These are phyloP conservation scores for Apeira syringaria DNA, from an alignment of 2,888 invertebrate species.

Conservation along the genomic window DNA sequence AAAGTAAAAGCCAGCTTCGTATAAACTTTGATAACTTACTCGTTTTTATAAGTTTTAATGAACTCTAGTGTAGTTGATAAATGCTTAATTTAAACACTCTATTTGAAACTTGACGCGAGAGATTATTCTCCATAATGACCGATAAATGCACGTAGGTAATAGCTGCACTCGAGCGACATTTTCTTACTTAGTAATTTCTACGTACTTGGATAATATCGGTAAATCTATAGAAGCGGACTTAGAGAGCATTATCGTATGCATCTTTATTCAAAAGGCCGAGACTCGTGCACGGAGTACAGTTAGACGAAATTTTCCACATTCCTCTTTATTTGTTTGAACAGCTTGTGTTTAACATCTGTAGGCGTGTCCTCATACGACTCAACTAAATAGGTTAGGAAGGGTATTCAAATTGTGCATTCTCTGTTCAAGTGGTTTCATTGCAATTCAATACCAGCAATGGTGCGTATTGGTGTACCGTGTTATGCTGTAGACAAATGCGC, in stretches of 20 bases:
- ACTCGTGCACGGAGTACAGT: slow-evolving; percentile 53
- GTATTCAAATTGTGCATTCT: slow-evolving; percentile 7
- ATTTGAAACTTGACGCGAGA: slow-evolving; percentile 27
- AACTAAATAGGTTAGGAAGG: neutral
- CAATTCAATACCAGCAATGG: neutral
- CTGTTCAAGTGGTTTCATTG: slow-evolving; percentile 20
- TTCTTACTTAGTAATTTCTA: slow-evolving; percentile 28
- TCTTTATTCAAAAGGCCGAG: slow-evolving; percentile 40
- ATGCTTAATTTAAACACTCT: neutral
- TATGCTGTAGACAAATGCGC: too few relatives aligned
- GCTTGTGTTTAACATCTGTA: slow-evolving; percentile 43
- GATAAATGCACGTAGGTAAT: slow-evolving; percentile 33
- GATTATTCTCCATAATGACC: slow-evolving; percentile 30
- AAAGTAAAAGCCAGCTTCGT: too few relatives aligned
- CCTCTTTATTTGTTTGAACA: slow-evolving; percentile 53
- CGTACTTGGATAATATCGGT: slow-evolving; percentile 35
- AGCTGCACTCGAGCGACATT: slow-evolving; percentile 28
- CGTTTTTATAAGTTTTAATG: too few relatives aligned
- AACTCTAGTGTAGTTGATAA: too few relatives aligned
- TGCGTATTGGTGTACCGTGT: too few relatives aligned
- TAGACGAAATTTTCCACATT: slow-evolving; percentile 67
- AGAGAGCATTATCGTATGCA: slow-evolving; percentile 43
- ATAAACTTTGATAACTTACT: too few relatives aligned
- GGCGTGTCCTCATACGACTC: slow-evolving; percentile 39
- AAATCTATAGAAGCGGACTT: slow-evolving; percentile 34